Evolutionary conservation across 2,888 invertebrate genomes (phyloP).

Genomic region (Oscheius myriophilus): DNA sequence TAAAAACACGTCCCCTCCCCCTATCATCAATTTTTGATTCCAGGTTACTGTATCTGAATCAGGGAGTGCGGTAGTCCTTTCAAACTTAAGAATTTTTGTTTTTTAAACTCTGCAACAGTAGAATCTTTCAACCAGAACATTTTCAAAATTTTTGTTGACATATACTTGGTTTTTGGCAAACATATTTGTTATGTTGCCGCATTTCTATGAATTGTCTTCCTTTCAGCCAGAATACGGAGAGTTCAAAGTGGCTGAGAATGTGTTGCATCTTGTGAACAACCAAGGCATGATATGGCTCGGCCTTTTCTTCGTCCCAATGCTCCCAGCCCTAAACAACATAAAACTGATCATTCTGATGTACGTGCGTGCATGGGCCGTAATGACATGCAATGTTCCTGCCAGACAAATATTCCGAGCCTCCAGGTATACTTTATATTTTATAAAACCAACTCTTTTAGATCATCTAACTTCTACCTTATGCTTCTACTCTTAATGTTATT

Average conservation of each 20-base stretch:
- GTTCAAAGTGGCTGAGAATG: conserved; percentile 97
- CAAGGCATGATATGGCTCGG: conserved; percentile 98
- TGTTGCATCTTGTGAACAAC: conserved; percentile 92
- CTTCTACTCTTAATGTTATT: conserved; percentile 83
- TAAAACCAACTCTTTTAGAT: conserved; percentile 41
- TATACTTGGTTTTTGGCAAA: no score
- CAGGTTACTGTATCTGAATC: no score
- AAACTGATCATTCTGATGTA: conserved; percentile 93
- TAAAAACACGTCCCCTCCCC: no score
- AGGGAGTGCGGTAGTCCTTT: no score
- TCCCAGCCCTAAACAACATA: conserved; percentile 87
- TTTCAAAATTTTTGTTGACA: no score
- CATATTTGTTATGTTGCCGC: no score
- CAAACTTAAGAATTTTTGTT: no score
- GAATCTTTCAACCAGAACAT: no score
- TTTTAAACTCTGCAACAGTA: no score
- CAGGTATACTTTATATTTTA: neutral
- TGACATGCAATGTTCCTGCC: conserved; percentile 95
- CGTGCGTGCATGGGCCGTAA: conserved; percentile 74
- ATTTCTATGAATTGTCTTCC: no score
- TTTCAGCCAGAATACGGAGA: conserved; percentile 89
- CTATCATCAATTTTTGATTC: no score
- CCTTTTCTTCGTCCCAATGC: conserved; percentile 94
- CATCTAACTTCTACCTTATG: conserved; percentile 88
- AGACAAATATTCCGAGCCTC: conserved; percentile 87